Percentiles rank a stretch among this genome's conserved stretches.
phyloP scores from a whole-genome alignment of 2,797 vertebrate genomes.

The Eurystomus glaucurus region DNA sequence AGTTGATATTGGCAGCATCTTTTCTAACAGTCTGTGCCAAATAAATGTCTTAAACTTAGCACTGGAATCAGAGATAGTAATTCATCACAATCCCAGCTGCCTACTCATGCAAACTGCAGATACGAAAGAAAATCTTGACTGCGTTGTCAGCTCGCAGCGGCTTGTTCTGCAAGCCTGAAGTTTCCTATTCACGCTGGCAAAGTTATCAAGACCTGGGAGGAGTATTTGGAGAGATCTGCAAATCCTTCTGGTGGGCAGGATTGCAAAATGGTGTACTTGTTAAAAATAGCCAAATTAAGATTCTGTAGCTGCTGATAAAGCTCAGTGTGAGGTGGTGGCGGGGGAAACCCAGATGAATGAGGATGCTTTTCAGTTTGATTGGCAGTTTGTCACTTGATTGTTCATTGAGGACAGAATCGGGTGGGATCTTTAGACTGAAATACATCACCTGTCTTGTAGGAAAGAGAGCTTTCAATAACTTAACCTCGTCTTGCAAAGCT shows the following conservation, averaged over 20 bases:
- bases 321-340: neutral
- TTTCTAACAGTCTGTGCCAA: slow-evolving; percentile 31
- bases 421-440: slow-evolving; percentile 36
- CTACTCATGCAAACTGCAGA: slow-evolving; percentile 60
- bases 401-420: neutral
- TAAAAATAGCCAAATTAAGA: slow-evolving; percentile 45
- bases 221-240: slow-evolving; percentile 51
- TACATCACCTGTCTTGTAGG: slow-evolving; percentile 40
- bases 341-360: slow-evolving; percentile 6
- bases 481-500: neutral
- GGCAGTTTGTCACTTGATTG: slow-evolving; percentile 29
- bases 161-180: slow-evolving; percentile 31
- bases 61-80: slow-evolving; percentile 53
- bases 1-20: slow-evolving; percentile 10
- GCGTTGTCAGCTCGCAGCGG: neutral
- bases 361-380: slow-evolving; percentile 12
- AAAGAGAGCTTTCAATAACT: slow-evolving; percentile 11
- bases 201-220: slow-evolving; percentile 27
- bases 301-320: slow-evolving; percentile 53
- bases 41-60: slow-evolving; percentile 36
- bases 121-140: slow-evolving; percentile 46
- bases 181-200: slow-evolving; percentile 28
- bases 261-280: neutral
- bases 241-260: slow-evolving; percentile 59
- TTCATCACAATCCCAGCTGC: slow-evolving; percentile 66